Base-by-base conservation (phyloP, 2,113 vertebrate species). In the Neotragus moschatus region DNA sequence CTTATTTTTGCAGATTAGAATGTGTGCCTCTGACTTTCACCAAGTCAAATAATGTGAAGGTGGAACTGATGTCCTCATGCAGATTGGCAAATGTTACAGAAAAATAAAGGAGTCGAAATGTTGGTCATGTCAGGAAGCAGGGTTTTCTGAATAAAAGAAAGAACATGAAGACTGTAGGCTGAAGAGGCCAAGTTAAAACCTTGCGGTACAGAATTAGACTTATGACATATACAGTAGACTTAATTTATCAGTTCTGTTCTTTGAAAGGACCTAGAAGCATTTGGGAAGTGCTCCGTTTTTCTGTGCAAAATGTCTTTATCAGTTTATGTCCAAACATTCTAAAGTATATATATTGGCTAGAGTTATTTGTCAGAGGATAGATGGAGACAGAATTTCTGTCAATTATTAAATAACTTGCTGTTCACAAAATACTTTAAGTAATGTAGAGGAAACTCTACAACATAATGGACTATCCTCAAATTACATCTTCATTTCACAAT, bases 401-500 rank as follows among this genome's bases (percentile, higher is more conserved):
- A 85, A 61, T 97, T 90, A 90, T 96, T 93, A 86, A 98, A 94
- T 97, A 96, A 96, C 58, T 95, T 96, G 85, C n/a, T 91, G 66
- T 97, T 94, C 96, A 94, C 79, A 88, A 95, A 97, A 88, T 88
- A 92, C 85, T 84, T 89, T 55, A 92, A 94, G 96, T 92, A 90
- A 84, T 92, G 84, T 63, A 63, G 55, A 88, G 19, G 21, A 60
- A 93, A 82, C 60, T 61, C 45, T 84, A 26, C 16, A 75, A 47
- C 79, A 75, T 95, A 97, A 97, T 97, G 94, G 85, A 92, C 25
- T 43, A 80, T 58, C 85, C 43, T 96, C 85, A 96, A 92, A 63
- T 98, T 98, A 36, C 94, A 96, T 88, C 96, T 93, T 96, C 73
- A 60, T 84, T 81, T 93, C 84, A 96, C n/a, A 98, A 97, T 98